Base-by-base conservation (phyloP, 2,113 vertebrate species). In the Xiphophorus maculatus region DNA sequence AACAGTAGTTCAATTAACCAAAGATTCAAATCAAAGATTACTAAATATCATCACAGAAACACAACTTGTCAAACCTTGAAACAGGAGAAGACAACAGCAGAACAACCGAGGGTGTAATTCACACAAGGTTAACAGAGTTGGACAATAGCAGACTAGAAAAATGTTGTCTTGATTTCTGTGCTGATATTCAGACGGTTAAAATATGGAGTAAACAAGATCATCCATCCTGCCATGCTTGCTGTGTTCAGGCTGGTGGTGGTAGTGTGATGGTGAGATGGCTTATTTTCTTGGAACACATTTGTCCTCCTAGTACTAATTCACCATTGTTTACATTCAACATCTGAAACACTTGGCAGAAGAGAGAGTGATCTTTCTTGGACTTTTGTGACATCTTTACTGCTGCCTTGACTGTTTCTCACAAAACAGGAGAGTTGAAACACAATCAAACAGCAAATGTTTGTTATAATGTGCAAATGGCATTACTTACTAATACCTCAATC, bases 361-460 rank as follows among this genome's bases (percentile, higher is more conserved):
- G 0, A 0, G 65, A 80, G 0, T 63, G 77, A 74, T 87, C 83
- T 84, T 87, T 84, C 84, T 74, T 88, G 88, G 85, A 75, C 75
- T 76, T 42, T 35, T 4, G 37, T 86, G 84, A 83, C 3, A 73
- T 37, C 74, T 72, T 82, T 44, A 72, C 87, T 81, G 84, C 82
- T 89, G 84, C 87, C 75, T 83, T 76, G 54, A 84, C 90, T 84
- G 90, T 88, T 89, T 93, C 91, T 91, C 82, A 77, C 79, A 73
- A 74, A 75, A 69, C 83, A 87, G 71, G 79, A 71, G 70, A 37
- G 61, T 84, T 61, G 72, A 85, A 71, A 76, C 67, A 69, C 79
- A 48, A 42, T 70, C 37, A 29, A 78, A 81, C 69, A 84, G 69
- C 79, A 81, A 84, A 79, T 83, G 72, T 83, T 85, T 85, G 79